Base-by-base conservation (phyloP, 1,140 invertebrate species). In the Drosophila tropicalis region DNA sequence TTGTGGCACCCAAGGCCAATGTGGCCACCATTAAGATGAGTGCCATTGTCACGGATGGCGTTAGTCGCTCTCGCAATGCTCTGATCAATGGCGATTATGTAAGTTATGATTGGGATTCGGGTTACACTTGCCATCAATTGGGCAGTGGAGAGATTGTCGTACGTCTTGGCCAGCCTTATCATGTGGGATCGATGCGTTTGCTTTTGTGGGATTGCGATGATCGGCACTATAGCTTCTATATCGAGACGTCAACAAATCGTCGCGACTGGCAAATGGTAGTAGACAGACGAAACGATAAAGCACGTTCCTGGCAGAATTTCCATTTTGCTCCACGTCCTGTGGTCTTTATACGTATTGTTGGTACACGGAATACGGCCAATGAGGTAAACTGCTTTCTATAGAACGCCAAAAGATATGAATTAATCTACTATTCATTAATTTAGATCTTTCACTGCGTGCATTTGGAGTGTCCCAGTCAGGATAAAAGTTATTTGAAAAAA, bases 201-300 rank as follows among this genome's bases (percentile, higher is more conserved):
- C 92, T 99, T 51, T 93, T 99, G 60, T 99, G 99, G 99, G 98
- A 99, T 93, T 99, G 98, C 93, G 99, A 99, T 93, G 97, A 99
- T 91, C 94, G 99, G 41, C 96, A 95, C 75, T 99, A 99, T 93
- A 97, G 96, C 70, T 99, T 98, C 92, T 98, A 97, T 91, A 96
- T 99, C 39, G 98, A 99, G 93, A 97, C 98, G 3, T 99, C 98
- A 13, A 94, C 95, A n/a, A 98, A 99, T 93, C 95, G 96, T 85
- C 95, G 95, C 92, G 95, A 96, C 90, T 99, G 98, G 98, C 95
- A 96, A 79, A 94, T 96, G 79, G 95, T 99, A 5, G 95, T 95
- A 63, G 97, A 96, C 92, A 95, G 95, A 90, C 80, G 90, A 15
- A 84, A 81, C 5, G 87, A 92, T 60, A 78, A 78, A 29, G 80